Conservation (phyloP, 2,888 invertebrate genomes). For the Ectemnius continuus region DNA sequence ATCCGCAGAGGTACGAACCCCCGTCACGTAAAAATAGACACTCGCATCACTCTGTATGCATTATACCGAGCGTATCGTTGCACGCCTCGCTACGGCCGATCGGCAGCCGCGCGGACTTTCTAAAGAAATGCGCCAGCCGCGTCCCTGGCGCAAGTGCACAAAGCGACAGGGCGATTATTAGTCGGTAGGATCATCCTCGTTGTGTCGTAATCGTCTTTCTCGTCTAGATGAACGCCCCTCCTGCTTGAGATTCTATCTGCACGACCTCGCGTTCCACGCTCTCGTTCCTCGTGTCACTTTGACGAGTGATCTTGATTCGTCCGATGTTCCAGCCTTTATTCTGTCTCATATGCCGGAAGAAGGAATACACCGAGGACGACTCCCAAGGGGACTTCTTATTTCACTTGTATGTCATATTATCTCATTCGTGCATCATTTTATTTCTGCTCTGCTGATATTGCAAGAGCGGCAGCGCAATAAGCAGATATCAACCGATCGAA, state of each 20-base stretch:
- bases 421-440: too few relatives aligned
- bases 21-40: constrained; percentile 72
- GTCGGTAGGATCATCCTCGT: neutral
- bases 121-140: neutral
- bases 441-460: too few relatives aligned
- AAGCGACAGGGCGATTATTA: constrained; percentile 70
- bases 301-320: too few relatives aligned
- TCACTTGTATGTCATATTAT: too few relatives aligned
- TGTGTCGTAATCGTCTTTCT: neutral
- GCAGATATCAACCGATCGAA: too few relatives aligned
- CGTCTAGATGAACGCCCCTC: neutral
- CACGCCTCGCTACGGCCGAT: constrained; percentile 39
- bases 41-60: too few relatives aligned
- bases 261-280: neutral
- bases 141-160: constrained; percentile 6
- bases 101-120: neutral
- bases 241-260: neutral
- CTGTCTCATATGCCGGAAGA: too few relatives aligned
- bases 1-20: constrained; percentile 52
- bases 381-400: too few relatives aligned
- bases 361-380: too few relatives aligned
- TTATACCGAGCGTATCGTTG: constrained; percentile 52
- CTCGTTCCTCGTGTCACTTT: neutral
- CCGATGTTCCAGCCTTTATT: too few relatives aligned
- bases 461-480: too few relatives aligned